These are phyloP conservation scores for Ascidia mentula DNA, from an alignment of 23 tunicate genomes.

Conservation along the genomic window DNA sequence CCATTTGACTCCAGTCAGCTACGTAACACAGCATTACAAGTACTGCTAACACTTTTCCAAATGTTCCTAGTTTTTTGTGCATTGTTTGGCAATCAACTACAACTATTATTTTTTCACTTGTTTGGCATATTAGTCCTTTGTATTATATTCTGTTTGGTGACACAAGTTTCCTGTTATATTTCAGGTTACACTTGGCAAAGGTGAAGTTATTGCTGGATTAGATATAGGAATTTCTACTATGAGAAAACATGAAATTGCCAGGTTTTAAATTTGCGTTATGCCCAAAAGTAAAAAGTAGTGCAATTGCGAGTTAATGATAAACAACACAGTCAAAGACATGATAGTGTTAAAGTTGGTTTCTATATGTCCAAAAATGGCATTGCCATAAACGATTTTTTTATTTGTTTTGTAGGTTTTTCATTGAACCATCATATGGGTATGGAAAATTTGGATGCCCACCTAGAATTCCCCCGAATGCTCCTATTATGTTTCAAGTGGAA, in stretches of 20 bases:
- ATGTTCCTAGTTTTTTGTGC: background rate
- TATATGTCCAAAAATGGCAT: too few species aligned
- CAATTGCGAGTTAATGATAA: too few species aligned
- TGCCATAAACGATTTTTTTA: too few species aligned
- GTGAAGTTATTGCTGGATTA: conserved; percentile 68
- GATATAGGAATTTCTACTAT: conserved; percentile 72
- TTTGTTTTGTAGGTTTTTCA: conserved; percentile 40
- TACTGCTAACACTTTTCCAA: background rate
- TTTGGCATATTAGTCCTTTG: too few species aligned
- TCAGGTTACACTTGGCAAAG: conserved; percentile 63
- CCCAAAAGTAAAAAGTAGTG: too few species aligned
- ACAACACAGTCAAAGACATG: too few species aligned
- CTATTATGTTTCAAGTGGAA: conserved; percentile 74
- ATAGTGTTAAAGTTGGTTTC: too few species aligned
- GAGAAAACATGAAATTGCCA: conserved; percentile 68
- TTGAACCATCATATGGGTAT: conserved; percentile 71
- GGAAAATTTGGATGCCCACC: conserved; percentile 91
- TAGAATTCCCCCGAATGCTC: conserved; percentile 65
- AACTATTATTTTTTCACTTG: too few species aligned
- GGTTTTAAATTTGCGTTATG: too few species aligned
- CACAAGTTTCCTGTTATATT: too few species aligned
- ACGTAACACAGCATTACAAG: conserved; percentile 44
- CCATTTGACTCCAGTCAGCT: conserved; percentile 84
- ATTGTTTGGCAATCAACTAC: too few species aligned
- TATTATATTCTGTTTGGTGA: too few species aligned